Conservation (phyloP, 2,797 vertebrate genomes). For the Pempheris klunzingeri region DNA sequence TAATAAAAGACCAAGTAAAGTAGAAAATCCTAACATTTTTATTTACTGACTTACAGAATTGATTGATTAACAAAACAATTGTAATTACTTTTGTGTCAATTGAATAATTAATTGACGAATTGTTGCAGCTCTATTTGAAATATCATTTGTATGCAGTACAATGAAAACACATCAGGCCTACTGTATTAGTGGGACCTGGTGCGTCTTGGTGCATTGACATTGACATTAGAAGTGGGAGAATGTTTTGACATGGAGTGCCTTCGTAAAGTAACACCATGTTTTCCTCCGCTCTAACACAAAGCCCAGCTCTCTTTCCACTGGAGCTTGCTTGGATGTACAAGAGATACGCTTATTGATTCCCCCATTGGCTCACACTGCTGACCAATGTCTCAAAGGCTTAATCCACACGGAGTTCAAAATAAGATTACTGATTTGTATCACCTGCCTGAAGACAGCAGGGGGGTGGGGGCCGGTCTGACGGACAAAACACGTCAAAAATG, state of each 20-base stretch:
- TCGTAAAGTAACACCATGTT: slow-evolving; percentile 46
- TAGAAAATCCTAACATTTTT: no score
- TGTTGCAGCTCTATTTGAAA: no score
- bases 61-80: no score
- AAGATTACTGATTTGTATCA: slow-evolving; percentile 87
- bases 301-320: slow-evolving; percentile 57
- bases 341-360: slow-evolving; percentile 80
- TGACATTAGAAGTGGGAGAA: slow-evolving; percentile 5
- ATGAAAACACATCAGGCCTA: background rate
- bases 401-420: slow-evolving; percentile 85
- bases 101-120: no score
- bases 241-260: slow-evolving; percentile 26
- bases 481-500: slow-evolving; percentile 69
- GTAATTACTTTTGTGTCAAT: no score
- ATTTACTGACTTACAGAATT: no score
- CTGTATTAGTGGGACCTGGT: background rate
- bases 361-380: slow-evolving; percentile 80
- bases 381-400: slow-evolving; percentile 85
- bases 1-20: no score
- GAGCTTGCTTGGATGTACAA: slow-evolving; percentile 74
- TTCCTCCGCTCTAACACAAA: slow-evolving; percentile 52
- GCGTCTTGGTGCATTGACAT: background rate
- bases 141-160: background rate
- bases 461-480: slow-evolving; percentile 14
- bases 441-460: slow-evolving; percentile 70